A percentile compares a stretch with the other conserved stretches of the same genome.
Conservation (phyloP, 2,888 invertebrate species). For the Dryobota labecula region DNA sequence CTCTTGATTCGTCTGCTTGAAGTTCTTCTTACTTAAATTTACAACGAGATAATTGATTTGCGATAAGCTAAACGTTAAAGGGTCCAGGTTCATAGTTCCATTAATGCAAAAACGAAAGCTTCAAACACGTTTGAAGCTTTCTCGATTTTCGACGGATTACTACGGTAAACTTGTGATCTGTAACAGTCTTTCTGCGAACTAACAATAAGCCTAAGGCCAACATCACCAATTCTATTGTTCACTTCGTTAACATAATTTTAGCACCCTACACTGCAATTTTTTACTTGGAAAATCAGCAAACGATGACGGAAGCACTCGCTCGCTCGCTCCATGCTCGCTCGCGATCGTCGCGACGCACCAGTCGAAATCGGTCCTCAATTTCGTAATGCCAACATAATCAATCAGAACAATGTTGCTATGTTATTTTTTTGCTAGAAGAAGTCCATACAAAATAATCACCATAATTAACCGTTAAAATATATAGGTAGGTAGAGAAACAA, state of each 20-base stretch:
- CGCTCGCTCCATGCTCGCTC: slow-evolving; percentile 59
- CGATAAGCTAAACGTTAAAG: slow-evolving; percentile 99
- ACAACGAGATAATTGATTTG: slow-evolving; percentile 99
- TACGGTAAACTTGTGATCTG: slow-evolving; percentile 84
- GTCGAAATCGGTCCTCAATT: slow-evolving; percentile 37
- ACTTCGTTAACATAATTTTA: slow-evolving; percentile 85
- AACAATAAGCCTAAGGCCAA: slow-evolving; percentile 86
- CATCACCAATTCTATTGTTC: slow-evolving; percentile 88
- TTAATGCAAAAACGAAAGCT: slow-evolving; percentile 97
- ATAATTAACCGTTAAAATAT: too few species aligned
- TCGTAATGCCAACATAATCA: slow-evolving; percentile 50
- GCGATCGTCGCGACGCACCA: slow-evolving; percentile 49
- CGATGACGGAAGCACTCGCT: slow-evolving; percentile 81
- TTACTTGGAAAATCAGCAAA: slow-evolving; percentile 74
- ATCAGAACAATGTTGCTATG: slow-evolving; percentile 43
- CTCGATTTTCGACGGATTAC: slow-evolving; percentile 94
- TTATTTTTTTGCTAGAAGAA: neutral
- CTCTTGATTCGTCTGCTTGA: slow-evolving; percentile 96
- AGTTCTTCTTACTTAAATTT: slow-evolving; percentile 98
- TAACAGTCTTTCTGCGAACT: slow-evolving; percentile 86
- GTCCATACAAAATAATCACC: neutral
- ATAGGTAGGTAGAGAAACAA: neutral
- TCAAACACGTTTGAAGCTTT: slow-evolving; percentile 98
- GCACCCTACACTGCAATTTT: slow-evolving; percentile 76
- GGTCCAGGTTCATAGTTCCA: slow-evolving; percentile 99